These are phyloP conservation scores for Periophthalmus modestus DNA, from an alignment of 2,113 vertebrate species.

Conservation along the genomic window DNA sequence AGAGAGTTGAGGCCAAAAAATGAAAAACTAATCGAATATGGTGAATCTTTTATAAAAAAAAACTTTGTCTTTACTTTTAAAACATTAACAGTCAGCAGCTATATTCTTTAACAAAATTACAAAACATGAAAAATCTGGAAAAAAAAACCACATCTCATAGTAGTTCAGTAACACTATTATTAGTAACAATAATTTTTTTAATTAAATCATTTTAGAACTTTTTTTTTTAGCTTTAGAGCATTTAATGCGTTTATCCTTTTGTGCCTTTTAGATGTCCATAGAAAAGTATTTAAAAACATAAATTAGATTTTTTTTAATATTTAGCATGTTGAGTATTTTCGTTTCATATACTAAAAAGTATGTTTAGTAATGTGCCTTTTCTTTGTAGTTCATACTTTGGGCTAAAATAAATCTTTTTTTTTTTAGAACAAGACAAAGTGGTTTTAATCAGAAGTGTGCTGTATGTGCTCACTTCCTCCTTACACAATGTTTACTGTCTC, in stretches of 20 bases:
- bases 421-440: neutral
- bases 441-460: slow-evolving; percentile 21
- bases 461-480: neutral
- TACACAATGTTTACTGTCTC: neutral
- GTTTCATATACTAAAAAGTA: neutral
- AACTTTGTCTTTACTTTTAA: neutral
- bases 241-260: neutral
- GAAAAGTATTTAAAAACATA: too few species aligned
- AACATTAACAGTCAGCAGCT: neutral
- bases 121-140: neutral
- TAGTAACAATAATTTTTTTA: too few species aligned
- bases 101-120: neutral
- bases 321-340: too few species aligned
- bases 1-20: slow-evolving; percentile 28
- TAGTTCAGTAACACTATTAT: neutral
- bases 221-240: neutral
- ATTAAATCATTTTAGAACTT: neutral
- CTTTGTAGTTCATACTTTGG: neutral
- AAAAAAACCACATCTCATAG: neutral
- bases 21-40: slow-evolving; percentile 9
- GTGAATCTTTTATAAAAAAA: neutral
- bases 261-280: neutral
- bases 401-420: neutral
- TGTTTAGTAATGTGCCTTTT: neutral
- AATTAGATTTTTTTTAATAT: too few species aligned